Percentiles rank a stretch among this genome's conserved stretches.
Evolutionary conservation across 2,888 invertebrate species (phyloP).

Genomic region (Eristalis pertinax): DNA sequence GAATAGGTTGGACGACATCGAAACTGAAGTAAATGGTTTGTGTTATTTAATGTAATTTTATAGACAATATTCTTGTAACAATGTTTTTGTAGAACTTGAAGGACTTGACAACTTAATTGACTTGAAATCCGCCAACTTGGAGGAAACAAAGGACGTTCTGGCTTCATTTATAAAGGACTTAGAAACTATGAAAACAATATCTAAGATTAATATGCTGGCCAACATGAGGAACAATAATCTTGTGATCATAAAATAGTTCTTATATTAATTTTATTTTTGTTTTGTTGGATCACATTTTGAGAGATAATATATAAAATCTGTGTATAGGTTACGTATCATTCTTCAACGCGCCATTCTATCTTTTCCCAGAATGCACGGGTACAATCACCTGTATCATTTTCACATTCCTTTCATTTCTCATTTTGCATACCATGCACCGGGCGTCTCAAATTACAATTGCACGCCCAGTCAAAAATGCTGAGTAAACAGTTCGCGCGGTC

Average conservation of each 20-base stretch:
- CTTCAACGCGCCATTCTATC: no score
- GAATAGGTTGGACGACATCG: constrained; percentile 87
- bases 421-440: no score
- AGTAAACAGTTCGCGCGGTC: no score
- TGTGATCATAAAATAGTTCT: constrained; percentile 30
- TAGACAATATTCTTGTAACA: background rate
- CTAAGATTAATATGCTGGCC: constrained; percentile 82
- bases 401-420: no score
- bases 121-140: constrained; percentile 83
- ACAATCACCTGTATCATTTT: no score
- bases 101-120: constrained; percentile 80
- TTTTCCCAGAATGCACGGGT: no score
- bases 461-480: no score
- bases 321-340: no score
- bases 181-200: constrained; percentile 86
- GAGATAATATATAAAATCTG: no score
- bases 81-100: constrained; percentile 76
- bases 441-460: no score
- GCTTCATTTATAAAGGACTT: constrained; percentile 89
- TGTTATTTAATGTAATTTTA: background rate
- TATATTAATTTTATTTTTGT: background rate
- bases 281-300: no score
- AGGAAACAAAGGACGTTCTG: constrained; percentile 87
- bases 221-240: constrained; percentile 74
- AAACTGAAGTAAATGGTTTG: constrained; percentile 87